A percentile compares a stretch with the other conserved stretches of the same genome.
Evolutionary conservation across 2,888 invertebrate genomes (phyloP).

Genomic region (Anaspis maculata): DNA sequence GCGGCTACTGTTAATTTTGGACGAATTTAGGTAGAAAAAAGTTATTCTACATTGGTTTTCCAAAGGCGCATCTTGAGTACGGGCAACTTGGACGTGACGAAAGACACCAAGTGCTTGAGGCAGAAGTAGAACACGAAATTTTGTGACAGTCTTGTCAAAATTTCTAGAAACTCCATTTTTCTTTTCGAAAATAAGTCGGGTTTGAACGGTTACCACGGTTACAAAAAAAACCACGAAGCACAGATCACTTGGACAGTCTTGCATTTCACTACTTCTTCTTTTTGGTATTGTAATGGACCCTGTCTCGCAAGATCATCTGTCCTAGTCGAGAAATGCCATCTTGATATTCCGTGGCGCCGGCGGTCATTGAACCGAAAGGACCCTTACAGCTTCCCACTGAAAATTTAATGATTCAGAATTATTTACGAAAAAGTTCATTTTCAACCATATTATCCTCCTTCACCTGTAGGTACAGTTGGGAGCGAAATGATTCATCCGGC

Average conservation of each 20-base stretch:
- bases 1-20: conserved; percentile 7
- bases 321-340: conserved; percentile 55
- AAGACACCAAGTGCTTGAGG: conserved; percentile 2
- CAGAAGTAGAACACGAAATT: conserved; percentile 28
- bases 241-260: conserved; percentile 1
- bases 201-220: not conserved
- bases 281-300: conserved; percentile 40
- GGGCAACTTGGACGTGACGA: conserved; percentile 1
- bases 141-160: conserved; percentile 32
- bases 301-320: conserved; percentile 52
- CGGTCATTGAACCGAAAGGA: conserved; percentile 17
- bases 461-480: too few relatives aligned
- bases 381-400: conserved; percentile 25
- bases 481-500: too few relatives aligned
- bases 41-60: conserved; percentile 1
- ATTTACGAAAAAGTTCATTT: conserved; percentile 1
- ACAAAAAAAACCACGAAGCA: too few relatives aligned
- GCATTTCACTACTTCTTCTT: too few relatives aligned
- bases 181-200: not conserved
- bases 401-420: conserved; percentile 7
- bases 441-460: not conserved
- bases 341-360: conserved; percentile 51
- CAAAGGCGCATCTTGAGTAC: conserved; percentile 3
- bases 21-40: conserved; percentile 1
- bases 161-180: conserved; percentile 29